Conservation (phyloP, 2,797 vertebrate species). For the Aplochiton taeniatus region DNA sequence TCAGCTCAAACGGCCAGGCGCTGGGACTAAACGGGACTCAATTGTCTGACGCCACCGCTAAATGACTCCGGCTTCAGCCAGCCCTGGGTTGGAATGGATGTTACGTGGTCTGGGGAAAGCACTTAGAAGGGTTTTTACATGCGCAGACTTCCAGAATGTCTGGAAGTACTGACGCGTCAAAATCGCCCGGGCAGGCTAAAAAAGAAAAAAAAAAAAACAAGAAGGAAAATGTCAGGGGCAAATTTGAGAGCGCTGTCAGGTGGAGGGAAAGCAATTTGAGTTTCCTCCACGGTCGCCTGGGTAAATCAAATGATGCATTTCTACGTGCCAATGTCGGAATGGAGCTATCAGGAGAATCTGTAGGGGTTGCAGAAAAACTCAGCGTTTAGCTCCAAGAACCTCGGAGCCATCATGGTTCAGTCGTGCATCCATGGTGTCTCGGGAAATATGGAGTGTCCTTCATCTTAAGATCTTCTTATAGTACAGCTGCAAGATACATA, state of each 20-base stretch:
- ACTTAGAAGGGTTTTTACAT: conserved; percentile 66
- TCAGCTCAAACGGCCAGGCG: conserved; percentile 34
- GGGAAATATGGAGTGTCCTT: conserved; percentile 27
- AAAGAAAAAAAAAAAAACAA: no score
- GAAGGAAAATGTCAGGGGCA: no score
- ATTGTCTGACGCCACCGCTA: conserved; percentile 66
- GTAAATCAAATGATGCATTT: conserved; percentile 65
- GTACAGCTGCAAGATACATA: no score
- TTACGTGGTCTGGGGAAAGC: conserved; percentile 53
- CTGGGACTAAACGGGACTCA: conserved; percentile 67
- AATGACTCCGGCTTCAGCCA: conserved; percentile 66
- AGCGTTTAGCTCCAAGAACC: conserved; percentile 41
- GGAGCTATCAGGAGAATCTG: conserved; percentile 67
- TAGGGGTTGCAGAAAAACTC: conserved; percentile 42
- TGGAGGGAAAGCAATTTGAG: conserved; percentile 61
- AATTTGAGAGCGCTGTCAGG: conserved; percentile 44
- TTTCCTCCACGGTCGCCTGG: conserved; percentile 55
- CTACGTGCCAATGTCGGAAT: conserved; percentile 51
- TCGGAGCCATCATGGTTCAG: conserved; percentile 40
- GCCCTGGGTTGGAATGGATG: conserved; percentile 58
- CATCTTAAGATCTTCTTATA: conserved; percentile 1
- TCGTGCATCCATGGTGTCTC: conserved; percentile 34
- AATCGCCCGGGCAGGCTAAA: conserved; percentile 56
- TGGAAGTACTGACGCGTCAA: conserved; percentile 60
- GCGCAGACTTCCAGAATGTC: conserved; percentile 50